These are phyloP conservation scores for Isurus oxyrinchus DNA, from an alignment of 2,113 vertebrate species.

Conservation along the genomic window DNA sequence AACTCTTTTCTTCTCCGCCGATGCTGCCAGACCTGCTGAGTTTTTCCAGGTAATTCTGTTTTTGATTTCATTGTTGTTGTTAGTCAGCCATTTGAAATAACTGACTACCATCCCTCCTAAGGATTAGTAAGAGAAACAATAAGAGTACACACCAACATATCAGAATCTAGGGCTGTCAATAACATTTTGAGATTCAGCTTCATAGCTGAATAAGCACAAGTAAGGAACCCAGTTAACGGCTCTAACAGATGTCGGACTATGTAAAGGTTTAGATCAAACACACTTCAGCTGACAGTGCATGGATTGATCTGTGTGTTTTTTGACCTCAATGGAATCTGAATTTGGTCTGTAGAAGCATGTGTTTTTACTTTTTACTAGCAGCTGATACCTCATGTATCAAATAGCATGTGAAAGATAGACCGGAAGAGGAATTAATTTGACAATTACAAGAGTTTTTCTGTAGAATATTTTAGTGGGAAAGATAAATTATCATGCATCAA, in stretches of 20 bases:
- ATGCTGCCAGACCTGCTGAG: too few relatives aligned
- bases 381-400: background rate
- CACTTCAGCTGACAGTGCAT: background rate
- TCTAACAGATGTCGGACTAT: background rate
- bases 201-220: background rate
- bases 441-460: background rate
- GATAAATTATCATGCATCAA: background rate
- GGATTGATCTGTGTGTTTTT: background rate
- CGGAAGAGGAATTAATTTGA: background rate
- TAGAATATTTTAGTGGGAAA: background rate
- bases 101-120: background rate
- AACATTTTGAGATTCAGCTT: conserved; percentile 5
- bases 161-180: background rate
- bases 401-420: background rate
- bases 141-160: background rate
- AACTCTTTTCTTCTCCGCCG: too few relatives aligned
- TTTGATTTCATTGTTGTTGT: too few relatives aligned
- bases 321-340: background rate
- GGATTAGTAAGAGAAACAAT: background rate
- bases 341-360: background rate
- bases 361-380: background rate
- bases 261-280: background rate
- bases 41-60: too few relatives aligned
- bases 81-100: background rate
- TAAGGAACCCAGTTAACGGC: background rate